Base-by-base conservation (phyloP, 2,113 vertebrate genomes). In the Speoplatyrhinus poulsoni region DNA sequence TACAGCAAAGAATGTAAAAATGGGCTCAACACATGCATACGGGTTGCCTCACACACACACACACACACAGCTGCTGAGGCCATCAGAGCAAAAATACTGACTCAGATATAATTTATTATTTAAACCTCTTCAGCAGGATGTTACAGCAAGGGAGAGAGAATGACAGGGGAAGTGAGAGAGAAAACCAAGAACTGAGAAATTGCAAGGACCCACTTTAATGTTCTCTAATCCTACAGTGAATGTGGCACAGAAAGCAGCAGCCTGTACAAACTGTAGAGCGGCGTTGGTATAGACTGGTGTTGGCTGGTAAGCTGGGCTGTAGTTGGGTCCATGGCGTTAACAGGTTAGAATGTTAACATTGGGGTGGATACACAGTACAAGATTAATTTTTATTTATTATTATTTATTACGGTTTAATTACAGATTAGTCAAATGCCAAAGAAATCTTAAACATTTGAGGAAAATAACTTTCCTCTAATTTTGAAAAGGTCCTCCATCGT, bases 261-360 rank as follows among this genome's bases (percentile, higher is more conserved):
- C 26, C 26, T 26, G 26, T 26, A 41, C 36, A 41, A 8, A 41
- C 7, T 41, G 36, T 41, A 41, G 5, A 41, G 36, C 36, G 7
- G 36, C 6, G 36, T 0, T 7, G 36, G 7, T 5, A 41, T 47
- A 77, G 76, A 84, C 85, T 49, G 62, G 41, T 89, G 71, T 74
- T 64, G 71, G 79, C 86, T 26, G 26, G 26, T 79, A 86, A 41
- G 88, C 88, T 74, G 77, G 46, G 69, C 59, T 78, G 87, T 69
- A 57, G 80, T 82, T 84, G 84, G 83, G 59, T 73, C 75, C 68
- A 58, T 59, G 65, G 62, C 85, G 86, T 62, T 82, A 75, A 81
- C 71, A 63, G 75, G 80, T 86, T 86, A 88, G 83, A 61, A 26
- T 26, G 70, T 89, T 86, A 87, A 87, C 86, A 72, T 16, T 46